These are phyloP conservation scores for Pungitius pungitius DNA, from an alignment of 2,113 vertebrate species.

Conservation along the genomic window DNA sequence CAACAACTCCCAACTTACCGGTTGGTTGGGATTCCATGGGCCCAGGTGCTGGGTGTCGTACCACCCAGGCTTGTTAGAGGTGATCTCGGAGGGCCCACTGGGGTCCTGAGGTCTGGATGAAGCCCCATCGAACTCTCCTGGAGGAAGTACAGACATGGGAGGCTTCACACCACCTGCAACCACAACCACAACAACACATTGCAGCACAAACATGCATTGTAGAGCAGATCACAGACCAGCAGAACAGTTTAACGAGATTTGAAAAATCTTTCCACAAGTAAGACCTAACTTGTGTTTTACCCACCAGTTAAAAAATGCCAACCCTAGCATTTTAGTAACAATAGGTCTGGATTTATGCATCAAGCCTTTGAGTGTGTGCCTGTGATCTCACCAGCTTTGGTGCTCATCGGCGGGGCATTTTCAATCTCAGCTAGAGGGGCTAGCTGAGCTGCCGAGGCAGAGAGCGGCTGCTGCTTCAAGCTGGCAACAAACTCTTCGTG, in stretches of 20 bases:
- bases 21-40: slow-evolving; percentile 88
- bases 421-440: slow-evolving; percentile 66
- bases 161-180: slow-evolving; percentile 88
- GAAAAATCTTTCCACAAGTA: neutral
- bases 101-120: slow-evolving; percentile 83
- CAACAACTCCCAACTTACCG: slow-evolving; percentile 65
- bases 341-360: neutral
- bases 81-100: slow-evolving; percentile 86
- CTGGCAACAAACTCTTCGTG: slow-evolving; percentile 93
- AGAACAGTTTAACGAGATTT: neutral
- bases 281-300: neutral
- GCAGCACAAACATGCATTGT: neutral
- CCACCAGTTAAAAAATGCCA: neutral
- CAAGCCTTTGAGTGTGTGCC: neutral
- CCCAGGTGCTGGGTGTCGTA: slow-evolving; percentile 93
- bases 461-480: slow-evolving; percentile 82
- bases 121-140: slow-evolving; percentile 85
- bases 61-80: slow-evolving; percentile 90
- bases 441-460: slow-evolving; percentile 56
- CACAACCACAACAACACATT: neutral
- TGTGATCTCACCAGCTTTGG: slow-evolving; percentile 68
- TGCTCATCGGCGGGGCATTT: slow-evolving; percentile 61
- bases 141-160: slow-evolving; percentile 83
- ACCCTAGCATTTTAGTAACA: neutral
- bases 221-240: neutral